Evolutionary conservation across 2,797 vertebrate genomes (phyloP).

Genomic region (Liasis olivaceus): DNA sequence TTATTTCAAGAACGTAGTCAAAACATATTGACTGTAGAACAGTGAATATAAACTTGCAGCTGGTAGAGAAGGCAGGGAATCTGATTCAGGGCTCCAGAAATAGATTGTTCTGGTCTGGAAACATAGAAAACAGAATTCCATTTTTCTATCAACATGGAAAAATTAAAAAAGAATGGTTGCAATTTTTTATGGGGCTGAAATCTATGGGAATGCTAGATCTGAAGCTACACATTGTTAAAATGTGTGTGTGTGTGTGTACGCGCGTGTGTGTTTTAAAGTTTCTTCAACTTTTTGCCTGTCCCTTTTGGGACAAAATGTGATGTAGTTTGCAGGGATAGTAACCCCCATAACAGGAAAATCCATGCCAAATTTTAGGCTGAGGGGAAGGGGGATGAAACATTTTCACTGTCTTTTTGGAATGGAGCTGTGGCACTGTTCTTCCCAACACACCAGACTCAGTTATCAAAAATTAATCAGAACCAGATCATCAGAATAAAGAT

Average conservation of each 20-base stretch:
- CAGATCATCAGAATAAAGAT: neutral
- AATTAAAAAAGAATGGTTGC: neutral
- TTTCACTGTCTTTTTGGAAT: neutral
- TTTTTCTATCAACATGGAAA: neutral
- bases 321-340: neutral
- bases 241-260: neutral
- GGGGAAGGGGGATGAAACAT: neutral
- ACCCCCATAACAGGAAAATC: neutral
- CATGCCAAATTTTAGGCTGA: neutral
- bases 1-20: slow-evolving; percentile 18
- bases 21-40: slow-evolving; percentile 10
- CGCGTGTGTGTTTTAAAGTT: neutral
- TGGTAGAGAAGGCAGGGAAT: neutral
- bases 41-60: neutral
- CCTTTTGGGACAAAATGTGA: neutral
- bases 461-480: neutral
- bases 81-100: neutral
- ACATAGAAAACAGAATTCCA: neutral
- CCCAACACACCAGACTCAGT: neutral
- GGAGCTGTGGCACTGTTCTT: neutral
- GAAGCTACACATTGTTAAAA: neutral
- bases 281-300: neutral
- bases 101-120: neutral
- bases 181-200: neutral
- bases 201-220: neutral